Evolutionary conservation across 1,140 invertebrate species (phyloP), one percentile per base, ranked within the genome.

Genomic region (Helicoverpa zea): DNA sequence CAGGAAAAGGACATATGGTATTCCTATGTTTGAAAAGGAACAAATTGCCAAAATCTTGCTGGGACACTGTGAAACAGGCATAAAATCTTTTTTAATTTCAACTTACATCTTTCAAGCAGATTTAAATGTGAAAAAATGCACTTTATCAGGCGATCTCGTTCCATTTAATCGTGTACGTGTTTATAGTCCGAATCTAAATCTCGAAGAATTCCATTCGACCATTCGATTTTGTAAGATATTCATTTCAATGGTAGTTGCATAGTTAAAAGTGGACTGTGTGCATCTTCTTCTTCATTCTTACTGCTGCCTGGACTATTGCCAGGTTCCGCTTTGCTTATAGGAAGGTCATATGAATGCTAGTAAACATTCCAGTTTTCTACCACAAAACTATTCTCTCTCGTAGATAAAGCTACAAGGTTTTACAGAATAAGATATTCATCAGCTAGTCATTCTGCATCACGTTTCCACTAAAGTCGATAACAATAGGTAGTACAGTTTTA

Each of bases 71-170:
- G 35, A 43, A 43, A 43, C 35, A 43, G 35, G 9, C 5, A 9
- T 43, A 0, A 43, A 43, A 5, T 9, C 35, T 43, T 43, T 43
- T 43, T 43, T 43, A 43, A 43, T 43, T 52, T 52, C 2, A 54
- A 14, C 12, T 14, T 70, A 18, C 51, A 29, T 56, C 51, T 56
- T n/a, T 13, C 49, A 11, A 68, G 64, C n/a, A 54, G 49, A 54
- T 35, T n/a, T 13, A 54, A 72, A 73, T 72, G 49, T 72, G 68
- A 73, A 23, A 73, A 73, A 43, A 73, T 73, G 51, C 51, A 58
- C n/a, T 73, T 43, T 56, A 1, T 2, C 35, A 49, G 13, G 58
- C 52, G 43, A 58, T 58, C 52, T 58, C 47, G 18, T 56, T 35
- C 14, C 12, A 73, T 73, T 58, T 56, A 51, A 73, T 18, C 30